Evolutionary conservation across 2,113 vertebrate genomes (phyloP), one percentile per base, ranked within the genome.

Genomic region (Desmodus rotundus): DNA sequence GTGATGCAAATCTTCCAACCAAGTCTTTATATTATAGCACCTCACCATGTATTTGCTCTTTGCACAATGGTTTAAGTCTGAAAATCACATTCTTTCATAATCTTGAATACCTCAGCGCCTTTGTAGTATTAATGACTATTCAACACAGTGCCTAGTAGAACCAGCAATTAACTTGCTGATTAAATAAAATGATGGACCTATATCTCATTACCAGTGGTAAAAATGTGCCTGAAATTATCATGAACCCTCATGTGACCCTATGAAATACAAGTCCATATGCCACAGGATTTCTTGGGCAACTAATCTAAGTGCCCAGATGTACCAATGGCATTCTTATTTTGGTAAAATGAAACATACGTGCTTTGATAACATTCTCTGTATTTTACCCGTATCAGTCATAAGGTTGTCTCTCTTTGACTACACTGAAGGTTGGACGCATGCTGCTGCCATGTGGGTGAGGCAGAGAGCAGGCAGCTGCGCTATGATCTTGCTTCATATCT

Each of bases 21-120:
- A 81, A 54, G 47, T 47, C 47, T 94, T 72, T 58, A 38, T 63
- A 22, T 77, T 33, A 85, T 93, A 77, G 95, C 14, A n/a, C 22
- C 52, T 85, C 38, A 36, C 15, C 2, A 31, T 5, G 31, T 31
- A 50, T 61, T 38, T 84, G 14, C 14, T 61, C 43, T 89, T 52
- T 28, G 43, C 9, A 63, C 5, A 24, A n/a, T 63, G 73, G 72
- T 45, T 67, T 82, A 63, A 61, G 16, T 47, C 38, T 20, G 20
- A 28, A 28, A 56, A 47, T 85, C 20, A 87, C 15, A 41, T 36
- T 36, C 61, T 33, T 22, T n/a, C 13, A 45, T 54, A 58, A 43
- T 76, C 58, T 65, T 0, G 0, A 45, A 26, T 11, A 26, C 63
- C 24, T 93, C 3, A 4, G 20, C 4, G 26, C 17, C 31, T 58